These are phyloP conservation scores for Pteropus alecto DNA, from an alignment of 2,113 vertebrate species.

Conservation along the genomic window DNA sequence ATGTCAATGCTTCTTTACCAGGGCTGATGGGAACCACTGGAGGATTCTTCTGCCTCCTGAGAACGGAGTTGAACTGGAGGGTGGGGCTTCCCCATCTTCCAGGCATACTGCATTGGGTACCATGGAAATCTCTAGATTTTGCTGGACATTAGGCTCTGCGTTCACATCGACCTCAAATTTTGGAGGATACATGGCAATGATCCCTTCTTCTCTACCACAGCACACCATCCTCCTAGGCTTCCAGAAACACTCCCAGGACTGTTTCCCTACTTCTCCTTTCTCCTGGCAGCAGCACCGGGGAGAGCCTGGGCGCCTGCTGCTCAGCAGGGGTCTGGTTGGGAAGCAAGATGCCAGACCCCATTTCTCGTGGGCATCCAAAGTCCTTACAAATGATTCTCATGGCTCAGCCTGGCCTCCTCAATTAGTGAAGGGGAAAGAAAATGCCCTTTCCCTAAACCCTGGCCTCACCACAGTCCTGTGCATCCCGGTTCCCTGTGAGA, in stretches of 20 bases:
- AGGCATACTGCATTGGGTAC: neutral
- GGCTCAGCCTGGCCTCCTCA: neutral
- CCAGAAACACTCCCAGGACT: too few species aligned
- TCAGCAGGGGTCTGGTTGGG: neutral
- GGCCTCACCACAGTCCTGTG: neutral
- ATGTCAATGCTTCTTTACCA: neutral
- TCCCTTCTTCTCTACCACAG: fast-evolving
- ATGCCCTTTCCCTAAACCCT: neutral
- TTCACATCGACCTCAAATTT: neutral
- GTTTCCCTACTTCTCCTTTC: neutral
- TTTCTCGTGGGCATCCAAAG: fast-evolving
- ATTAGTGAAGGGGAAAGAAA: neutral
- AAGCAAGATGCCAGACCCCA: neutral
- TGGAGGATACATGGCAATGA: neutral
- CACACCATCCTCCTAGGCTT: neutral
- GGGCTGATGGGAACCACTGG: neutral
- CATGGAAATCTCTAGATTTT: neutral
- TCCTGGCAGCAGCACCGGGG: neutral
- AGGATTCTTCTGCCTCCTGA: neutral
- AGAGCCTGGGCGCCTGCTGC: neutral
- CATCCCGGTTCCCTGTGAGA: neutral
- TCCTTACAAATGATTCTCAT: neutral
- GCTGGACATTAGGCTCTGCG: fast-evolving
- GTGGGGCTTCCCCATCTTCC: neutral
- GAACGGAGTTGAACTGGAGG: neutral